Conservation (phyloP, 2,113 vertebrate species). For the Pipra filicauda region DNA sequence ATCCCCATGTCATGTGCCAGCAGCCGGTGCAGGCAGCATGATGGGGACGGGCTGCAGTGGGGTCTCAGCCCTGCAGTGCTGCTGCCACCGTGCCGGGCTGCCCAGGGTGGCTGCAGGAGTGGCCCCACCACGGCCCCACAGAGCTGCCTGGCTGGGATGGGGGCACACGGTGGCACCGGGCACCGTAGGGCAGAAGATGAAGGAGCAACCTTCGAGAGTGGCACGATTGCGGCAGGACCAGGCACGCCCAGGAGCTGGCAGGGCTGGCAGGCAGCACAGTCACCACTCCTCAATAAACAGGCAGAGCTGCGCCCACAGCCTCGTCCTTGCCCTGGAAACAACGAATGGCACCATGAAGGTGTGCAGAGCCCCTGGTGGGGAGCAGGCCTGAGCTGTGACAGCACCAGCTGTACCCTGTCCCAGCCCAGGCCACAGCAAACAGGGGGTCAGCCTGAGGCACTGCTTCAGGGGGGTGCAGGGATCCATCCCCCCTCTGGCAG, state of each 20-base stretch:
- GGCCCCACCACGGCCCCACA: background rate
- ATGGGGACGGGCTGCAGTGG: background rate
- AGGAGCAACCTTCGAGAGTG: background rate
- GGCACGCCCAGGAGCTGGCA: background rate
- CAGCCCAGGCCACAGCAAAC: fast-evolving
- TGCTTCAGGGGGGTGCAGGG: background rate
- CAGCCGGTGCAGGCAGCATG: fast-evolving
- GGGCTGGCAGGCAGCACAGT: background rate
- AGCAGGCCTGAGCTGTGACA: fast-evolving
- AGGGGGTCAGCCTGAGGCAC: fast-evolving
- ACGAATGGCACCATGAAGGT: fast-evolving
- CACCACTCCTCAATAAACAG: background rate
- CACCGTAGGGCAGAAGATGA: fast-evolving
- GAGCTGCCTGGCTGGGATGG: background rate
- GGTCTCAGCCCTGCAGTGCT: no score
- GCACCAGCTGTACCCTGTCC: fast-evolving
- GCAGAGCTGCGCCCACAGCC: background rate
- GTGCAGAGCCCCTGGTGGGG: fast-evolving
- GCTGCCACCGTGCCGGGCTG: background rate
- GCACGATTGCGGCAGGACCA: fast-evolving
- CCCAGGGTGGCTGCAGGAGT: background rate
- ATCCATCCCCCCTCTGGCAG: fast-evolving
- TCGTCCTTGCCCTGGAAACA: background rate
- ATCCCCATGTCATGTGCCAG: background rate
- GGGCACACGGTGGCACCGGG: fast-evolving